A percentile compares a stretch with the other conserved stretches of the same genome.
phyloP scores from a whole-genome alignment of 2,797 vertebrate species.

The Spea hammondii region DNA sequence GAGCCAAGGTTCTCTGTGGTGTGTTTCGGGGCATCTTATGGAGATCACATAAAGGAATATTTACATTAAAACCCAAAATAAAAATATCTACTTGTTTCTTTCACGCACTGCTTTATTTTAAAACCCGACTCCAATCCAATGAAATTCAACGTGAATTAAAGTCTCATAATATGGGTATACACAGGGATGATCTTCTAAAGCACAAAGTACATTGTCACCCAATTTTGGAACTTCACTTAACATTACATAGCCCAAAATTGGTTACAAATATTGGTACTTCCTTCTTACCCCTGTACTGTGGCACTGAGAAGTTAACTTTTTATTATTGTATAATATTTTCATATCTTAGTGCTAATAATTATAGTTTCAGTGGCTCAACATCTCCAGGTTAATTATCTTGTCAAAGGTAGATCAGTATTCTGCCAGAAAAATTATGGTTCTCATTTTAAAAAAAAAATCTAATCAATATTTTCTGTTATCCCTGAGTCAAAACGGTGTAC shows the following conservation, averaged over 20 bases:
- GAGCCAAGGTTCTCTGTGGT: no score
- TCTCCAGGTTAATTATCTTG: conserved; percentile 61
- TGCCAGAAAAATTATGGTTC: conserved; percentile 54
- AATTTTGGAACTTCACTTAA: no score
- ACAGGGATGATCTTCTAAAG: no score
- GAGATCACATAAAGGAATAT: no score
- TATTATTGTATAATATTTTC: conserved; percentile 50
- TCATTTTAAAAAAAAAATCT: conserved; percentile 54
- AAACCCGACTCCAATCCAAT: no score
- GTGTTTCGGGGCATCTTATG: no score
- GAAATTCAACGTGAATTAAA: no score
- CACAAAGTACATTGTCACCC: no score
- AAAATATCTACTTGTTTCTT: no score
- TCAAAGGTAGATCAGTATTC: conserved; percentile 55
- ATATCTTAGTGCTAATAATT: conserved; percentile 52
- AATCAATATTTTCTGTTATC: conserved; percentile 55
- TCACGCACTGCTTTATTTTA: no score
- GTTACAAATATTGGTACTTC: background rate
- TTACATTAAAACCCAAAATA: no score
- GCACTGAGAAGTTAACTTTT: conserved; percentile 50
- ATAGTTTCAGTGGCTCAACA: conserved; percentile 37
- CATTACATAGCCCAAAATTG: background rate
- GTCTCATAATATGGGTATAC: no score
- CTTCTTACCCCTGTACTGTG: background rate
- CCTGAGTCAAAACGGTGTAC: conserved; percentile 43